Evolutionary conservation across 1,140 invertebrate species (phyloP).

Genomic region (Oscheius sp.): DNA sequence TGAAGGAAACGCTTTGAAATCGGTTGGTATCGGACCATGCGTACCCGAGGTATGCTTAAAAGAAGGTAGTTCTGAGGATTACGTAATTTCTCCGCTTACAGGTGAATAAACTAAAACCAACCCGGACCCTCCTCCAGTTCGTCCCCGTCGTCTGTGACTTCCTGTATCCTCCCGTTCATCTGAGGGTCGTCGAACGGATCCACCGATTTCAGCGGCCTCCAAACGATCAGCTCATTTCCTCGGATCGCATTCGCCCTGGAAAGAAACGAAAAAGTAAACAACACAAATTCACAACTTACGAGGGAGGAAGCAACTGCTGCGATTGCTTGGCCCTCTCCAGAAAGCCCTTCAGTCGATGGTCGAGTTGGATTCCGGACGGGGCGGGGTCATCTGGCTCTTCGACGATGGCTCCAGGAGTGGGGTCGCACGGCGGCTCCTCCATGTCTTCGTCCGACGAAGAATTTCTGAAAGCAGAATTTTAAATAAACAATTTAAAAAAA

Average conservation of each 20-base stretch:
- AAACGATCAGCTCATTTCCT: not conserved
- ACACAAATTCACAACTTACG: not conserved
- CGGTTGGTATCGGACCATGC: no score
- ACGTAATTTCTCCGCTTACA: no score
- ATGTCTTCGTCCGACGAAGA: slow-evolving; percentile 13
- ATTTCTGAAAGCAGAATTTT: not conserved
- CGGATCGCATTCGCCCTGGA: not conserved
- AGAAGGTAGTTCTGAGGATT: no score
- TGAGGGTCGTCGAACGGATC: slow-evolving; percentile 18
- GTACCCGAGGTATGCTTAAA: no score
- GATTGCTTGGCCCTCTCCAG: not conserved
- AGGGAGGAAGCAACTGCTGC: not conserved
- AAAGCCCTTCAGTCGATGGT: not conserved
- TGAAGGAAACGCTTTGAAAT: no score
- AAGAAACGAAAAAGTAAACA: not conserved
- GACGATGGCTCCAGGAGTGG: not conserved
- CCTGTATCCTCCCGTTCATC: slow-evolving; percentile 2
- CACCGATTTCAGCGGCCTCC: not conserved
- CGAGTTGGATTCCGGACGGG: not conserved
- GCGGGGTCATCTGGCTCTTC: not conserved
- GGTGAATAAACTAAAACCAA: no score
- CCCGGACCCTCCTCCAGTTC: not conserved
- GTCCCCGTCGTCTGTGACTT: not conserved
- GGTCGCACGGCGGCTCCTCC: not conserved
- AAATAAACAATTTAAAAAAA: not conserved